Conservation (phyloP, 2,888 invertebrate species). For the Leucophora obtusa region DNA sequence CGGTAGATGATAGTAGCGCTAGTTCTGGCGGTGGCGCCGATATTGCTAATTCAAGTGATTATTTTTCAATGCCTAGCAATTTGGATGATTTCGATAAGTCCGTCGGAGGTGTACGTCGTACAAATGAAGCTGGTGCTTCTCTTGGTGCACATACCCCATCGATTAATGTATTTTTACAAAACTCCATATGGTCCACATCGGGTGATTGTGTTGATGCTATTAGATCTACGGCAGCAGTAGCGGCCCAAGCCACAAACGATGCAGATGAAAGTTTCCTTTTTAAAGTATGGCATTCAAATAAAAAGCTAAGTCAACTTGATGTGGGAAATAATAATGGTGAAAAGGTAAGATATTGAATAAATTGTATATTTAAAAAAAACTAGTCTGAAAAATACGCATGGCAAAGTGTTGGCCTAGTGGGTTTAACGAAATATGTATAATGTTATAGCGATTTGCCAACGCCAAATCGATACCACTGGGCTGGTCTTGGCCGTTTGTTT, state of each 20-base stretch:
- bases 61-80: slow-evolving; percentile 70
- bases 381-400: too few species aligned
- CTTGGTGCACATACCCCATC: slow-evolving; percentile 65
- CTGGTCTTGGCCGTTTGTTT: too few species aligned
- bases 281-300: slow-evolving; percentile 69
- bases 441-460: too few species aligned
- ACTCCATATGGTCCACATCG: slow-evolving; percentile 80
- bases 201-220: slow-evolving; percentile 54
- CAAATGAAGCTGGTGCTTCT: slow-evolving; percentile 53
- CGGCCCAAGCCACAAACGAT: slow-evolving; percentile 70
- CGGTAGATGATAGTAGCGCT: slow-evolving; percentile 63
- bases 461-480: too few species aligned
- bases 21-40: slow-evolving; percentile 53
- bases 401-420: too few species aligned
- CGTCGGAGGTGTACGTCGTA: slow-evolving; percentile 58
- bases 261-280: slow-evolving; percentile 72
- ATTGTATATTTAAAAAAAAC: too few species aligned
- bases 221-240: slow-evolving; percentile 69
- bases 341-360: slow-evolving; percentile 51
- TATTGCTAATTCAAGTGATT: slow-evolving; percentile 67
- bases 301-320: slow-evolving; percentile 63
- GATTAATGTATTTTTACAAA: slow-evolving; percentile 79
- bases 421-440: too few species aligned
- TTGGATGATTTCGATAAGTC: slow-evolving; percentile 67
- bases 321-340: slow-evolving; percentile 57